phyloP scores from a whole-genome alignment of 2,888 invertebrate species.

The Campoplex nolae region DNA sequence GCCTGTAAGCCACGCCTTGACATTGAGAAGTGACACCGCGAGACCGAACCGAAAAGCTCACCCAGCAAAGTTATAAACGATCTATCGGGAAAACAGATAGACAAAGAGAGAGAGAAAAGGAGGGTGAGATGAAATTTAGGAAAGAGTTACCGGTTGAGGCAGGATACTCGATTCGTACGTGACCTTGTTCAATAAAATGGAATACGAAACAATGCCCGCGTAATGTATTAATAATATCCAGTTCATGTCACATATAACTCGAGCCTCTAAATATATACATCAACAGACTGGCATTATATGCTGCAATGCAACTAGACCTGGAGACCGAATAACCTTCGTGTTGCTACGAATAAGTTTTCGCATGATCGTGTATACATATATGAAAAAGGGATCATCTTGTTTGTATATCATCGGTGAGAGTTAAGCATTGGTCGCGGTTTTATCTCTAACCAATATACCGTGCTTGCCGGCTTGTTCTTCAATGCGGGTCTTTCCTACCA shows the following conservation, averaged over 20 bases:
- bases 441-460: conserved; percentile 28
- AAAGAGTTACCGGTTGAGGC: conserved; percentile 23
- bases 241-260: conserved; percentile 40
- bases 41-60: conserved; percentile 28
- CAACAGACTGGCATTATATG: neutral
- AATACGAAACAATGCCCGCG: conserved; percentile 58
- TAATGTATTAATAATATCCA: conserved; percentile 58
- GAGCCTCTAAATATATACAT: neutral
- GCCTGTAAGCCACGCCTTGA: conserved; percentile 40
- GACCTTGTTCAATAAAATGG: conserved; percentile 60
- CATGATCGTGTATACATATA: conserved; percentile 8
- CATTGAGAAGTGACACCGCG: conserved; percentile 46
- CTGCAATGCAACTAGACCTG: conserved; percentile 23
- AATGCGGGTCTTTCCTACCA: conserved; percentile 45
- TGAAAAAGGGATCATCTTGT: neutral
- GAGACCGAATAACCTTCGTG: conserved; percentile 49
- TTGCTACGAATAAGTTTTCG: conserved; percentile 50
- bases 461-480: conserved; percentile 32
- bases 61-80: conserved; percentile 49
- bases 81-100: neutral
- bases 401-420: conserved; percentile 28
- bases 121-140: conserved; percentile 28
- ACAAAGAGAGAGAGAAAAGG: neutral
- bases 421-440: conserved; percentile 31
- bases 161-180: conserved; percentile 44